These are phyloP conservation scores for Drosophila sordidapex DNA, from an alignment of 2,888 invertebrate genomes.

Conservation along the genomic window DNA sequence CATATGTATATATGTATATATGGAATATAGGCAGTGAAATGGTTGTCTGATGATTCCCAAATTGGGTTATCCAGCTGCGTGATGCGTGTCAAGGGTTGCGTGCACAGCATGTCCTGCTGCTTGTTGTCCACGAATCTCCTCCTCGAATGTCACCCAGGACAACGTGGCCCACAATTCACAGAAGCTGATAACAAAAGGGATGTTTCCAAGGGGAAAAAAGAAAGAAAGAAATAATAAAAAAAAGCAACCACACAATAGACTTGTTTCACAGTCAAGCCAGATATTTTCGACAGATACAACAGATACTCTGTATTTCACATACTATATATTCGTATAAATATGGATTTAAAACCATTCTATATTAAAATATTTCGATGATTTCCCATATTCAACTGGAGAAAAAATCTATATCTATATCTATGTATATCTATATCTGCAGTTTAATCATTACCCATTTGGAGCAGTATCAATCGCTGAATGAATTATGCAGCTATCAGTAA, in stretches of 20 bases:
- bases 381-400: not conserved
- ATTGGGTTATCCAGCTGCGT: slow-evolving; percentile 62
- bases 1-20: not conserved
- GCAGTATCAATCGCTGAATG: not conserved
- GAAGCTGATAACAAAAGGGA: slow-evolving; percentile 60
- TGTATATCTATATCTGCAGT: not conserved
- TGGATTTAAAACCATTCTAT: not conserved
- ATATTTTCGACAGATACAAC: not conserved
- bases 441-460: not conserved
- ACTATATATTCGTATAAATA: not conserved
- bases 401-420: not conserved
- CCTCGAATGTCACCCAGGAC: not conserved
- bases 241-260: slow-evolving; percentile 28
- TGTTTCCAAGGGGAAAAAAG: slow-evolving; percentile 48
- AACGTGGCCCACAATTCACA: slow-evolving; percentile 45
- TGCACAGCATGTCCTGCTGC: slow-evolving; percentile 19
- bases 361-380: not conserved
- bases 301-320: slow-evolving; percentile 5
- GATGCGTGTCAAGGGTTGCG: slow-evolving; percentile 67
- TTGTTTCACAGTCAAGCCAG: not conserved
- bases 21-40: slow-evolving; percentile 6
- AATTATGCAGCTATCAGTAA: not conserved
- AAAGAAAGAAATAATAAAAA: slow-evolving; percentile 12
- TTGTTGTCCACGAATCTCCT: slow-evolving; percentile 11
- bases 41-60: slow-evolving; percentile 33